Conservation (phyloP, 2,888 invertebrate species). For the Terebella lapidaria region DNA sequence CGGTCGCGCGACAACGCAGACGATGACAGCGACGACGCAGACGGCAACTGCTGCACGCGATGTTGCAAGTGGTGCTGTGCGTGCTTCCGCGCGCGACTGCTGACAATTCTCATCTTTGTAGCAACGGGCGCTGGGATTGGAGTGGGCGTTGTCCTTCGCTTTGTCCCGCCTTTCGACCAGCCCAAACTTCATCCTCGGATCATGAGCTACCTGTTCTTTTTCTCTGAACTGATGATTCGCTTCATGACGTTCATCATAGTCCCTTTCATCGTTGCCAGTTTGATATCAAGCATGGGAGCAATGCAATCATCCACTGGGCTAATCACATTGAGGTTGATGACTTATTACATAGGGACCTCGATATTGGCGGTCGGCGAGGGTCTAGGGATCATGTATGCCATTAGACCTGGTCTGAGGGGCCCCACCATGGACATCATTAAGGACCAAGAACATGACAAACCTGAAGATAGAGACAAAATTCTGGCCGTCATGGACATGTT, state of each 20-base stretch:
- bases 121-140: not conserved
- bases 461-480: too few species aligned
- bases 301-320: not conserved
- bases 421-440: too few species aligned
- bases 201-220: not conserved
- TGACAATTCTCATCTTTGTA: not conserved
- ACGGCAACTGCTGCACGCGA: not conserved
- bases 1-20: not conserved
- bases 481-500: too few species aligned
- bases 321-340: not conserved
- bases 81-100: not conserved
- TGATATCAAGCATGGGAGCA: not conserved
- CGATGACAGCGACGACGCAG: not conserved
- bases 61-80: not conserved
- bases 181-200: not conserved
- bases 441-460: too few species aligned
- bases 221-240: not conserved
- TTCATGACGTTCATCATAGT: not conserved
- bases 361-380: not conserved
- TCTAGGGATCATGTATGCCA: not conserved
- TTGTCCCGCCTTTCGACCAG: slow-evolving; percentile 1
- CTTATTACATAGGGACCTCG: not conserved
- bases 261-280: slow-evolving; percentile 1
- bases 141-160: not conserved
- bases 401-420: not conserved